Percentiles rank a stretch among this genome's conserved stretches.
Evolutionary conservation across 2,888 invertebrate species (phyloP).

Genomic region (Scaptomyza tumidula): DNA sequence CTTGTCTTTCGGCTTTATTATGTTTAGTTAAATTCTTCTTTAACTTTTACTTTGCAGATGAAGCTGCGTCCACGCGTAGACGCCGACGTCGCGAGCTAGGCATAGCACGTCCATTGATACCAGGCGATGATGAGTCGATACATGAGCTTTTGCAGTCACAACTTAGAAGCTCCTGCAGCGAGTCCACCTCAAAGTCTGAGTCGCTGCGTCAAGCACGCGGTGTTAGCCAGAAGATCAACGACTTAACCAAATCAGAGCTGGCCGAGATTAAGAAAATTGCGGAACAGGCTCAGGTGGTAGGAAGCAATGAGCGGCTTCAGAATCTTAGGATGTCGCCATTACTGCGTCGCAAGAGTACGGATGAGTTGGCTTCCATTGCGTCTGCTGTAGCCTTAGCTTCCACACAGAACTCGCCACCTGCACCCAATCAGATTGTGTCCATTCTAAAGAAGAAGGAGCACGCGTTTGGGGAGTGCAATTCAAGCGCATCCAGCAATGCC

Average conservation of each 20-base stretch:
- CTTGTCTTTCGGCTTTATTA: not conserved
- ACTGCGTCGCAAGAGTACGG: conserved; percentile 83
- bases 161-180: conserved; percentile 64
- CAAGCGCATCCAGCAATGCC: conserved; percentile 85
- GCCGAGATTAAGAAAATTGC: conserved; percentile 84
- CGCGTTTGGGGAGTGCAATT: conserved; percentile 82
- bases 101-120: conserved; percentile 82
- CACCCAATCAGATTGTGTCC: conserved; percentile 86
- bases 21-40: not conserved
- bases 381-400: not conserved
- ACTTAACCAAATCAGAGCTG: conserved; percentile 82
- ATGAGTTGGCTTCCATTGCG: conserved; percentile 75
- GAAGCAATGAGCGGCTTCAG: conserved; percentile 14
- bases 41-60: conserved; percentile 81
- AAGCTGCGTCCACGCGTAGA: conserved; percentile 79
- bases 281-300: conserved; percentile 70
- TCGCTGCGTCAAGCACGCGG: conserved; percentile 63
- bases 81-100: conserved; percentile 83
- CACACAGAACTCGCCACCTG: conserved; percentile 77
- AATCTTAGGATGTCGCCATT: conserved; percentile 78
- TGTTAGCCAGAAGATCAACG: conserved; percentile 81
- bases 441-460: conserved; percentile 89
- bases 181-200: conserved; percentile 65
- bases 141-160: conserved; percentile 79
- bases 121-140: conserved; percentile 79